Evolutionary conservation across 2,113 vertebrate genomes (phyloP), one percentile per base, ranked within the genome.

Genomic region (Ardeotis arabs): DNA sequence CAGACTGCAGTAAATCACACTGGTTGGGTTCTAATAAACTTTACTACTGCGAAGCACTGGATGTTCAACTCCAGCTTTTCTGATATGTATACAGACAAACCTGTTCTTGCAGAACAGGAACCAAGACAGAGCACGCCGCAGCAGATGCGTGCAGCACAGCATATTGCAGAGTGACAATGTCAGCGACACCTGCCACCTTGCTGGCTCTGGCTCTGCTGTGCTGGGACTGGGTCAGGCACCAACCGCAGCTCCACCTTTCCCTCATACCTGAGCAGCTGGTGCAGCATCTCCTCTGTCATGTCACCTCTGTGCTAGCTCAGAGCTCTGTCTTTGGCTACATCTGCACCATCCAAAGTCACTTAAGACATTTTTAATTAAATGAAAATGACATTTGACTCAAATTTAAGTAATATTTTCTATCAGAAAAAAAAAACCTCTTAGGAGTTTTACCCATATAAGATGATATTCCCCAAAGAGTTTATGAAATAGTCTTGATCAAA

Each of bases 81-180:
- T 14, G 6, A 80, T 37, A 4, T 18, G 9, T 11, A 7, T 37
- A 58, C 22, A 72, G 25, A 45, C 53, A 87, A 44, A 67, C 2
- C 2, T 0, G 0, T 31, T 84, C 39, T 25, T 49, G 59, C 29
- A 39, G 50, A 39, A 62, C 63, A 83, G 75, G 28, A 73, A 27
- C 27, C 22, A 37, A 1, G 6, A 75, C 28, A 52, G 44, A 60
- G 5, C 8, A 24, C 0, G 1, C 21, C 60, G 69, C 24, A 9
- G 66, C 50, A 41, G 1, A 0, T 1, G 17, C 29, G 35, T 5
- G 2, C 33, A 78, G 45, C 67, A 44, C 41, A 50, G 56, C 31
- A 7, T 4, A 23, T 2, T 35, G 35, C 25, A 0, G 14, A 72
- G 59, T 7, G 18, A 52, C 52, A 52, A 33, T 1, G 1, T 6